A percentile compares a stretch with the other conserved stretches of the same genome.
Evolutionary conservation across 2,888 invertebrate species (phyloP).

Genomic region (Pterostichus madidus): DNA sequence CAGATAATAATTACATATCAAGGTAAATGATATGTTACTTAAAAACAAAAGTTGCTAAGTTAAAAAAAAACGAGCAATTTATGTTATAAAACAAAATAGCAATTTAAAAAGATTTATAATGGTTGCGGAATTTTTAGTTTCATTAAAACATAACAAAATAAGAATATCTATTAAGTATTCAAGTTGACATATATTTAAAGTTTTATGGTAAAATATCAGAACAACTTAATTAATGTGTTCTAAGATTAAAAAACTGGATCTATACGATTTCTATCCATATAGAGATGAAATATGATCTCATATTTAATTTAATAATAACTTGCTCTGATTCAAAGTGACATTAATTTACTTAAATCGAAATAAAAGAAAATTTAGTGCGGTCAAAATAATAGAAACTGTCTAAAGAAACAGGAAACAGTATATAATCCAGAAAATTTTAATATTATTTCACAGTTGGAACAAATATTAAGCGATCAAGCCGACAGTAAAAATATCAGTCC

Average conservation of each 20-base stretch:
- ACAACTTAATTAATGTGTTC: constrained; percentile 28
- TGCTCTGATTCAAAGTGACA: constrained; percentile 44
- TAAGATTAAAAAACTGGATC: constrained; percentile 27
- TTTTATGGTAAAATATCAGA: not conserved
- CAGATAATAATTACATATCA: no score
- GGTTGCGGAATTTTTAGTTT: no score
- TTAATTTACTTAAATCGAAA: constrained; percentile 37
- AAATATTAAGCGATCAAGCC: constrained; percentile 16
- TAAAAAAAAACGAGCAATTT: no score
- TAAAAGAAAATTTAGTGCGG: constrained; percentile 25
- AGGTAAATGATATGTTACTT: no score
- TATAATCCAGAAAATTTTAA: constrained; percentile 25
- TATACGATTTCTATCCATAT: constrained; percentile 8
- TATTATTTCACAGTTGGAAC: constrained; percentile 22
- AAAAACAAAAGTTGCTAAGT: no score
- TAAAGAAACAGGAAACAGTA: constrained; percentile 32
- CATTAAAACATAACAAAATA: no score
- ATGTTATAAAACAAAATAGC: no score
- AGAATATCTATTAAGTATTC: no score
- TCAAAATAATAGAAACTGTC: constrained; percentile 41
- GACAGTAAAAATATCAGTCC: constrained; percentile 21
- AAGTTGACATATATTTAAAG: not conserved
- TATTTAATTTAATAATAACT: constrained; percentile 44
- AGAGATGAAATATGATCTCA: constrained; percentile 8
- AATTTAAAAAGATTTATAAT: no score